Conservation (phyloP, 2,797 vertebrate genomes). For the Podargus strigoides region DNA sequence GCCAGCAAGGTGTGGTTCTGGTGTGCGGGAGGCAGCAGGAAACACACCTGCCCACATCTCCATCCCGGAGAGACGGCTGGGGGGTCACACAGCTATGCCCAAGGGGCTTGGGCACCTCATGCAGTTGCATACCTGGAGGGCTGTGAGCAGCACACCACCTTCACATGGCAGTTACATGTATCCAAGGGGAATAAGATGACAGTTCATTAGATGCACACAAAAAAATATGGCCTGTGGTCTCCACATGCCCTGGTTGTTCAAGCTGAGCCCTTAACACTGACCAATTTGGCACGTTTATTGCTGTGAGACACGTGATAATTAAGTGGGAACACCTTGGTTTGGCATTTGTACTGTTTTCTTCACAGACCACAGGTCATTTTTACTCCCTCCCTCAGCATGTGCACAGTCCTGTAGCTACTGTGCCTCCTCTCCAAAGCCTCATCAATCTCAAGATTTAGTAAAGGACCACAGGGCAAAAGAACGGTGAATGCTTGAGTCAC, state of each 20-base stretch:
- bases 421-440: not conserved
- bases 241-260: not conserved
- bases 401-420: not conserved
- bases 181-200: not conserved
- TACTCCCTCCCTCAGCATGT: not conserved
- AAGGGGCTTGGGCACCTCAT: fast-evolving
- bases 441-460: not conserved
- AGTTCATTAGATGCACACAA: not conserved
- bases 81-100: not conserved
- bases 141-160: not conserved
- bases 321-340: not conserved
- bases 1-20: not conserved
- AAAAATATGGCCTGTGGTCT: not conserved
- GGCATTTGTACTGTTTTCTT: not conserved
- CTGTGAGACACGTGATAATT: not conserved
- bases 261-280: not conserved
- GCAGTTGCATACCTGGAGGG: not conserved
- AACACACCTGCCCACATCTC: not conserved
- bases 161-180: fast-evolving
- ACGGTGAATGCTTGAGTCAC: not conserved
- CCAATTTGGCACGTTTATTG: not conserved
- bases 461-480: not conserved
- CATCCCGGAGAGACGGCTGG: not conserved
- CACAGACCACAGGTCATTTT: fast-evolving
- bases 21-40: not conserved